A percentile compares a stretch with the other conserved stretches of the same genome.
phyloP scores from a whole-genome alignment of 2,797 vertebrate species.

The Scyliorhinus canicula region DNA sequence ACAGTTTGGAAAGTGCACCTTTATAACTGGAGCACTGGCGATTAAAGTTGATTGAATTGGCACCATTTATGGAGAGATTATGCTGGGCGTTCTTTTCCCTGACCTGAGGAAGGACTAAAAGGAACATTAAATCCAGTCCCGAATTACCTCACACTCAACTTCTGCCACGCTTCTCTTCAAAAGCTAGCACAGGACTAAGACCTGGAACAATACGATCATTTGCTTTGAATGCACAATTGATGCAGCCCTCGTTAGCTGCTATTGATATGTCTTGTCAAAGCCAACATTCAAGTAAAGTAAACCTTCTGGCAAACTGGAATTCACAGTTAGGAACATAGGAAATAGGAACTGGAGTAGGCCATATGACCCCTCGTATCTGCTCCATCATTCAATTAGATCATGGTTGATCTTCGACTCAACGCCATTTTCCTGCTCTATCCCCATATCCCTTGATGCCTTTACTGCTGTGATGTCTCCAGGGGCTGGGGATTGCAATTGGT shows the following conservation, averaged over 20 bases:
- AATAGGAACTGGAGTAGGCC: no score
- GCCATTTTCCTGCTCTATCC: background rate
- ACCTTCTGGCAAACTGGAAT: no score
- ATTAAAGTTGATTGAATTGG: background rate
- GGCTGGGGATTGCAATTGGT: no score
- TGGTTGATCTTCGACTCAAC: background rate
- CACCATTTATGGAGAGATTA: background rate
- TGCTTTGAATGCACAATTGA: background rate
- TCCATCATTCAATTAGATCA: no score
- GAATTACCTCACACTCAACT: background rate
- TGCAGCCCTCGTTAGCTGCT: background rate
- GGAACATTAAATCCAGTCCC: background rate
- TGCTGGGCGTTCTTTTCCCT: background rate
- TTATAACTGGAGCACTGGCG: background rate
- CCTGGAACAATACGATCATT: background rate
- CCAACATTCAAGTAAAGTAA: background rate
- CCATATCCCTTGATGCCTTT: background rate
- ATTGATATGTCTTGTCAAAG: background rate
- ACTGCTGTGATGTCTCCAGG: no score
- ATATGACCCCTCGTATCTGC: no score
- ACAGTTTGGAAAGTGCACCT: background rate
- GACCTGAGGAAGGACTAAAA: background rate
- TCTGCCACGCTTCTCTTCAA: background rate
- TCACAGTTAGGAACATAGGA: background rate
- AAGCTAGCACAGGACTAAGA: slow-evolving; percentile 11